Percentiles rank a stretch among this genome's conserved stretches.
Conservation (phyloP, 2,888 invertebrate genomes). For the Drosophila diplacantha region DNA sequence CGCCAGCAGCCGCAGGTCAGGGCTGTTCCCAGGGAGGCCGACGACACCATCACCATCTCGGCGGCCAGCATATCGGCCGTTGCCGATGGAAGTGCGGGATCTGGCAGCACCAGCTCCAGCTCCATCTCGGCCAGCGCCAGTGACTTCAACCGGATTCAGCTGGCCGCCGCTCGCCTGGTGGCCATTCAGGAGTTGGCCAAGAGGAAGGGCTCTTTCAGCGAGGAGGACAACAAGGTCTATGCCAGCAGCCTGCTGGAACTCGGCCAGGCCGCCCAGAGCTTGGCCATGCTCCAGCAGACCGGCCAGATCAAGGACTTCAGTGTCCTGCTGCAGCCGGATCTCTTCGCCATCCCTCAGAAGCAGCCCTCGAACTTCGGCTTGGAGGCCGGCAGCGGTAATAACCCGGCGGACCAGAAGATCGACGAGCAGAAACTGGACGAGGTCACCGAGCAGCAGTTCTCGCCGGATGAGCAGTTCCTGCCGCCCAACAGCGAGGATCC, state of each 20-base stretch:
- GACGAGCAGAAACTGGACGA: slow-evolving; percentile 66
- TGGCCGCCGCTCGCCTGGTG: slow-evolving; percentile 80
- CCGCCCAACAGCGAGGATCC: slow-evolving; percentile 73
- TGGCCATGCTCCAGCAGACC: slow-evolving; percentile 79
- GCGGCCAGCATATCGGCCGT: slow-evolving; percentile 70
- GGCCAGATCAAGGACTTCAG: slow-evolving; percentile 80
- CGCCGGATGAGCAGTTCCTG: slow-evolving; percentile 68
- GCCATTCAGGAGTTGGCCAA: slow-evolving; percentile 82
- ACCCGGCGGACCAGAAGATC: slow-evolving; percentile 59
- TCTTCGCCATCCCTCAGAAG: slow-evolving; percentile 64
- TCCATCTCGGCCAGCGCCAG: slow-evolving; percentile 54
- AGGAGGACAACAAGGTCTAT: slow-evolving; percentile 80
- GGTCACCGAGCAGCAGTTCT: slow-evolving; percentile 69
- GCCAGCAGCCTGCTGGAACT: slow-evolving; percentile 80
- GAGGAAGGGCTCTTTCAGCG: slow-evolving; percentile 80
- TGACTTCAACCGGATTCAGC: slow-evolving; percentile 81
- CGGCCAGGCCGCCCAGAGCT: slow-evolving; percentile 80
- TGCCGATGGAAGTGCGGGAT: slow-evolving; percentile 30
- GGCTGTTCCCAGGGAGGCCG: slow-evolving; percentile 45
- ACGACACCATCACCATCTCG: slow-evolving; percentile 78
- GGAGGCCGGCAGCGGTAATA: slow-evolving; percentile 43
- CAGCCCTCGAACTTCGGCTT: slow-evolving; percentile 56
- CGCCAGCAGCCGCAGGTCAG: slow-evolving; percentile 40
- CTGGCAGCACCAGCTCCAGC: slow-evolving; percentile 17
- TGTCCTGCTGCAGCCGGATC: slow-evolving; percentile 75